phyloP scores from a whole-genome alignment of 2,888 invertebrate species.

The Agonopterix subpropinquella region DNA sequence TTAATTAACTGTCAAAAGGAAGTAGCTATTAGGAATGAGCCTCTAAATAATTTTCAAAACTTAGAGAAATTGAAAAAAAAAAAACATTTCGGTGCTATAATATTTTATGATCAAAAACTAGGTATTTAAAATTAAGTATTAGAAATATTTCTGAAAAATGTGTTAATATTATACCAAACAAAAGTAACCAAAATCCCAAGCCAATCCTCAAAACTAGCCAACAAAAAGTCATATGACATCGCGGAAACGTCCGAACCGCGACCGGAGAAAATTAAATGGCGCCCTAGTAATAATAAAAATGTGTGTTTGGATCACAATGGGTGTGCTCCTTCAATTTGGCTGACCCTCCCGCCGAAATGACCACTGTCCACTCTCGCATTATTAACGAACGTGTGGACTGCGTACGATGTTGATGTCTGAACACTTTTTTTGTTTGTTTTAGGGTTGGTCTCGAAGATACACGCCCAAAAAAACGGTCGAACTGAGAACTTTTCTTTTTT shows the following conservation, averaged over 20 bases:
- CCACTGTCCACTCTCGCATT: conserved; percentile 36
- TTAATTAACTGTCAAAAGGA: no score
- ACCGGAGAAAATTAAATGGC: conserved; percentile 49
- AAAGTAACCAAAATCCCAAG: not conserved
- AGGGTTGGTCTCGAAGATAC: no score
- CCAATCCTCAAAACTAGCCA: not conserved
- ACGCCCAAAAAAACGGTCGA: no score
- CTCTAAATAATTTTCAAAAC: no score
- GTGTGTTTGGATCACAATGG: conserved; percentile 48
- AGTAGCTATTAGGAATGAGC: no score
- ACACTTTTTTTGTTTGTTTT: not conserved
- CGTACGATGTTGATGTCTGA: conserved; percentile 1
- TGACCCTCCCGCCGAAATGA: conserved; percentile 34
- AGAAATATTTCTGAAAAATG: no score
- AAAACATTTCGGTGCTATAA: no score
- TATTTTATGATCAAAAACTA: no score
- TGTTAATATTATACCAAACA: no score
- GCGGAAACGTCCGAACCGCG: conserved; percentile 35
- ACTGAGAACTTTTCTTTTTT: no score
- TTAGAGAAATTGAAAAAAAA: no score
- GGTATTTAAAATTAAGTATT: no score
- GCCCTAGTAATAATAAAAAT: conserved; percentile 47
- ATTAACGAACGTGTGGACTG: conserved; percentile 36
- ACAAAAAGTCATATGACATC: conserved; percentile 21
- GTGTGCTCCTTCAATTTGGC: conserved; percentile 41